A percentile compares a stretch with the other conserved stretches of the same genome.
These are phyloP conservation scores for Teinopalpus imperialis DNA, from an alignment of 2,888 invertebrate genomes.

Conservation along the genomic window DNA sequence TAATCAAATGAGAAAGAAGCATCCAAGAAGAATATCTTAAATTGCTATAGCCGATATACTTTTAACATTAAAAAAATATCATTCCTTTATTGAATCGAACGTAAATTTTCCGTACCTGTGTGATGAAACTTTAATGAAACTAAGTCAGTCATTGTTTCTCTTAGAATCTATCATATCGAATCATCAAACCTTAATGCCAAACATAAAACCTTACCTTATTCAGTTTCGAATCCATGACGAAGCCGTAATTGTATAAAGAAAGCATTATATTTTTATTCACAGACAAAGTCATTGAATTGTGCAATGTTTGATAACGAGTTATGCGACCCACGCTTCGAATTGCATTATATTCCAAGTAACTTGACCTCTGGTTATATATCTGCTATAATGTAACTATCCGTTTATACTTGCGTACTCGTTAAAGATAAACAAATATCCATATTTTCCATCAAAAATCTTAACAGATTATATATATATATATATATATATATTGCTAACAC, in stretches of 20 bases:
- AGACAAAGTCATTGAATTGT: background rate
- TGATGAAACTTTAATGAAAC: conserved; percentile 10
- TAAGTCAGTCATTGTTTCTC: conserved; percentile 12
- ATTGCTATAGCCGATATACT: too few relatives aligned
- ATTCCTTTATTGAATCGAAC: too few relatives aligned
- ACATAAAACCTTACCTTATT: conserved; percentile 9
- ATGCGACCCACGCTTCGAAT: conserved; percentile 1
- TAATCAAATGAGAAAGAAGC: too few relatives aligned
- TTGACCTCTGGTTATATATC: conserved; percentile 13
- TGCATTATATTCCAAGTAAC: background rate
- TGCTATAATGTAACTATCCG: background rate
- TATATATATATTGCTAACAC: too few relatives aligned
- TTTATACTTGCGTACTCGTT: background rate
- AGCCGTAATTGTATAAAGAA: conserved; percentile 17
- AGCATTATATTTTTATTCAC: conserved; percentile 17
- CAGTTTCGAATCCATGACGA: conserved; percentile 12
- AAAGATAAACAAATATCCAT: background rate
- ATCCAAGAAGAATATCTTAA: too few relatives aligned
- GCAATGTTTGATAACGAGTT: conserved; percentile 3
- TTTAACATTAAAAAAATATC: too few relatives aligned
- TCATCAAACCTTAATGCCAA: conserved; percentile 21
- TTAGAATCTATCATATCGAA: conserved; percentile 9
- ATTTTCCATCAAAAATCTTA: too few relatives aligned
- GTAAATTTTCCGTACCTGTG: too few relatives aligned
- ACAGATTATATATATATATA: too few relatives aligned